These are phyloP conservation scores for Athetis lepigone DNA, from an alignment of 2,888 invertebrate species.

Conservation along the genomic window DNA sequence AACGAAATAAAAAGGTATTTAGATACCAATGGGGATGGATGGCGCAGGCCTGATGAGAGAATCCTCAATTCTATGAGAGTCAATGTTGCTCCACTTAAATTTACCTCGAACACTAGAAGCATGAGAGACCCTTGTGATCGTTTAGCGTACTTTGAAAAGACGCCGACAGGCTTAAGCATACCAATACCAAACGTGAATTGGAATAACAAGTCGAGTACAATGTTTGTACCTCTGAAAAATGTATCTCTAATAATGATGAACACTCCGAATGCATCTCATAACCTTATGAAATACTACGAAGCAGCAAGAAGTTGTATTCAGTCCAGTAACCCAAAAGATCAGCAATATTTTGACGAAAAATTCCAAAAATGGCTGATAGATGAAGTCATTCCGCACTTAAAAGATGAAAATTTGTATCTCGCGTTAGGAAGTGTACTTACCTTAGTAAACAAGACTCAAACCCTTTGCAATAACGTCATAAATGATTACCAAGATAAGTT, in stretches of 20 bases:
- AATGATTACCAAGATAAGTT: conserved; percentile 29
- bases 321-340: conserved; percentile 74
- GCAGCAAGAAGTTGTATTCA: conserved; percentile 88
- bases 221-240: conserved; percentile 91
- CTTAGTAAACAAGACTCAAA: conserved; percentile 72
- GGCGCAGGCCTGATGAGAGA: conserved; percentile 81
- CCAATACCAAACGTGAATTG: conserved; percentile 92
- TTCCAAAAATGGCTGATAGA: conserved; percentile 89
- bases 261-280: conserved; percentile 73
- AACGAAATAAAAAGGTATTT: conserved; percentile 90
- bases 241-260: conserved; percentile 71
- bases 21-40: conserved; percentile 90
- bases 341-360: conserved; percentile 85
- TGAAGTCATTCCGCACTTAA: conserved; percentile 89
- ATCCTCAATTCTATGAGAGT: conserved; percentile 72
- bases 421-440: conserved; percentile 88
- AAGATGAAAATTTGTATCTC: conserved; percentile 91
- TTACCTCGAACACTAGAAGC: conserved; percentile 56
- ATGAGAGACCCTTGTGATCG: conserved; percentile 72
- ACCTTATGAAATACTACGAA: conserved; percentile 90
- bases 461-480: conserved; percentile 44
- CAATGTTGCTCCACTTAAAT: conserved; percentile 66
- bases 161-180: conserved; percentile 72
- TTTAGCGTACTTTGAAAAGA: conserved; percentile 78
- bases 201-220: conserved; percentile 85